Percentiles rank a stretch among this genome's conserved stretches.
Conservation (phyloP, 2,113 vertebrate genomes). For the Etheostoma spectabile region DNA sequence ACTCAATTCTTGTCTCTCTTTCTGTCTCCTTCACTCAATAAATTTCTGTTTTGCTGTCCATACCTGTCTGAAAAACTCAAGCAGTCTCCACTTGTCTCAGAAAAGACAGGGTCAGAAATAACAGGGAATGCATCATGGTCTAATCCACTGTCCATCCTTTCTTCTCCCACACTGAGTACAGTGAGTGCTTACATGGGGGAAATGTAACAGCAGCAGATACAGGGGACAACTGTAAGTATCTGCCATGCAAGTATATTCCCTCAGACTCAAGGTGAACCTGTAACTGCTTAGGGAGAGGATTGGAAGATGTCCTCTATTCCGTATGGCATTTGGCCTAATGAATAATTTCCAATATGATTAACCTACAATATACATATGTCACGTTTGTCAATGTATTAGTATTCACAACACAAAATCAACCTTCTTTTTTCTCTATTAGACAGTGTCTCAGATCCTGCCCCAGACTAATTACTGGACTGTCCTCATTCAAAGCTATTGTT, state of each 20-base stretch:
- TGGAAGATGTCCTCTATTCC: slow-evolving; percentile 12
- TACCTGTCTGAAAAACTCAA: slow-evolving; percentile 13
- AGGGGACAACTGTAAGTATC: background rate
- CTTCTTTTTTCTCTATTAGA: slow-evolving; percentile 31
- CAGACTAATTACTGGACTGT: slow-evolving; percentile 54
- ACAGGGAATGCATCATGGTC: slow-evolving; percentile 11
- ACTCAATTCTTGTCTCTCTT: slow-evolving; percentile 7
- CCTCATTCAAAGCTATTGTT: slow-evolving; percentile 62
- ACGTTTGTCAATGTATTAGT: slow-evolving; percentile 39
- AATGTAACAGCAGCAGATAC: background rate
- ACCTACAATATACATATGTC: slow-evolving; percentile 23
- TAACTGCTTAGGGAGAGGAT: slow-evolving; percentile 5
- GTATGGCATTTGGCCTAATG: slow-evolving; percentile 51
- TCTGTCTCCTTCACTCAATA: slow-evolving; percentile 14
- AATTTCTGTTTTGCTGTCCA: slow-evolving; percentile 13
- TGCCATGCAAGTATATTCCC: background rate
- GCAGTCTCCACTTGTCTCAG: background rate
- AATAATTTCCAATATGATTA: slow-evolving; percentile 44
- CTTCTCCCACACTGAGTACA: slow-evolving; percentile 13
- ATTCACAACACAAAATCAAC: slow-evolving; percentile 52
- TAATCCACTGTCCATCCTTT: slow-evolving; percentile 16
- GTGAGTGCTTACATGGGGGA: background rate
- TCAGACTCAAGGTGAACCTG: slow-evolving; percentile 42
- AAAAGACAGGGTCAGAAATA: slow-evolving; percentile 22
- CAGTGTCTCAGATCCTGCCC: slow-evolving; percentile 16